These are phyloP conservation scores for Mesodorylaimus sp. DNA, from an alignment of 2,888 invertebrate species.

Conservation along the genomic window DNA sequence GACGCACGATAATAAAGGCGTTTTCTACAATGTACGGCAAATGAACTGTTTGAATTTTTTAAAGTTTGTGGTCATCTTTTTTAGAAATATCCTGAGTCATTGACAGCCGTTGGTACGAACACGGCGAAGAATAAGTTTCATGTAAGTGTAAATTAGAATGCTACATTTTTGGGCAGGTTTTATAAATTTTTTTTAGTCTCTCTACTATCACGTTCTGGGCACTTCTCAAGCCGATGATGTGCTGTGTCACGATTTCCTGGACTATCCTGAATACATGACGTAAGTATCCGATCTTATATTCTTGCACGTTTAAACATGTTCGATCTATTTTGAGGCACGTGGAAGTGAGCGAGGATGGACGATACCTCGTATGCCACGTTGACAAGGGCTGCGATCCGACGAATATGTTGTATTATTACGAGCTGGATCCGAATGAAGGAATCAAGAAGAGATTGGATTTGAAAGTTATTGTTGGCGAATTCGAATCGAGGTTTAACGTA, in stretches of 20 bases:
- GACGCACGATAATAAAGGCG: constrained; percentile 81
- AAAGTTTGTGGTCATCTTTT: neutral
- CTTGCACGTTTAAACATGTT: neutral
- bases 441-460: constrained; percentile 41
- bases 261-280: constrained; percentile 74
- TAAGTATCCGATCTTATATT: constrained; percentile 34
- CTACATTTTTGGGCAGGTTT: too few species aligned
- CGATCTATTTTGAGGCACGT: neutral
- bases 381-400: constrained; percentile 67
- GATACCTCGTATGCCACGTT: constrained; percentile 62
- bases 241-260: constrained; percentile 66
- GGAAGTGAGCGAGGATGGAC: constrained; percentile 72
- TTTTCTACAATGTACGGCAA: constrained; percentile 58
- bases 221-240: constrained; percentile 69
- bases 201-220: constrained; percentile 74
- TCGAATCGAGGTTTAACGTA: constrained; percentile 84
- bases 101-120: constrained; percentile 63
- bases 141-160: too few species aligned
- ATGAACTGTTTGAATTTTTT: neutral
- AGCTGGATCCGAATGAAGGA: constrained; percentile 42
- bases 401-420: constrained; percentile 67
- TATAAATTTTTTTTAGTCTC: too few species aligned
- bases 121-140: constrained; percentile 69
- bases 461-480: constrained; percentile 61
- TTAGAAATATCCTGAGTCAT: neutral